Percentiles rank a stretch among this genome's conserved stretches.
phyloP scores from a whole-genome alignment of 2,888 invertebrate species.

The Apamea sordens region DNA sequence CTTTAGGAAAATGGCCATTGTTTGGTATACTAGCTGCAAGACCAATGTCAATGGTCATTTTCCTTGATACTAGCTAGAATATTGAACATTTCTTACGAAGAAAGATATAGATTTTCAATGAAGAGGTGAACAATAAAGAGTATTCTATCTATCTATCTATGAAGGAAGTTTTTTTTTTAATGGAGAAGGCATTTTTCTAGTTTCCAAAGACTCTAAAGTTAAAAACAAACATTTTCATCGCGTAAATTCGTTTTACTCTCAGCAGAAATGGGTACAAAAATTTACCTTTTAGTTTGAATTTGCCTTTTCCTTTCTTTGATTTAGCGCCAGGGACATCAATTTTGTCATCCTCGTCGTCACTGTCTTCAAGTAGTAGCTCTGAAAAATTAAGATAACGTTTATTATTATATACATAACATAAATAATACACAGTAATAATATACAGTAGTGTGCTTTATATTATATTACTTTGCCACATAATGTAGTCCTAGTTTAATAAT shows the following conservation, averaged over 20 bases:
- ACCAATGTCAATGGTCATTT: no score
- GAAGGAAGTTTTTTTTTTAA: background rate
- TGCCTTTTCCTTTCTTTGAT: slow-evolving; percentile 77
- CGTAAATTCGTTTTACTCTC: background rate
- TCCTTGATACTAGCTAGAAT: background rate
- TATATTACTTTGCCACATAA: no score
- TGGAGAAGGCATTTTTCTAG: background rate
- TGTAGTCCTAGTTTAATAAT: no score
- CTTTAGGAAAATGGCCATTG: background rate
- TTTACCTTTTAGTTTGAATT: slow-evolving; percentile 83
- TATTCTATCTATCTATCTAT: no score
- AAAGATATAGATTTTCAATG: background rate
- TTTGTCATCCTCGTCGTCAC: slow-evolving; percentile 84
- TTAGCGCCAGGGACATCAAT: slow-evolving; percentile 82
- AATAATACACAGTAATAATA: no score
- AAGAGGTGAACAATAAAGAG: no score
- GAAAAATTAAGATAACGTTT: slow-evolving; percentile 34
- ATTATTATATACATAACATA: background rate
- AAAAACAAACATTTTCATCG: background rate
- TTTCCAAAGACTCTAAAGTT: background rate
- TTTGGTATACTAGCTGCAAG: background rate
- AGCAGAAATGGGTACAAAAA: background rate
- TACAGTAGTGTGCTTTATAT: no score
- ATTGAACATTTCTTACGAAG: background rate
- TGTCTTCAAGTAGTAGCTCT: slow-evolving; percentile 84